Percentiles rank a stretch among this genome's conserved stretches.
phyloP scores from a whole-genome alignment of 2,113 vertebrate species.

The Oncorhynchus gorbuscha region DNA sequence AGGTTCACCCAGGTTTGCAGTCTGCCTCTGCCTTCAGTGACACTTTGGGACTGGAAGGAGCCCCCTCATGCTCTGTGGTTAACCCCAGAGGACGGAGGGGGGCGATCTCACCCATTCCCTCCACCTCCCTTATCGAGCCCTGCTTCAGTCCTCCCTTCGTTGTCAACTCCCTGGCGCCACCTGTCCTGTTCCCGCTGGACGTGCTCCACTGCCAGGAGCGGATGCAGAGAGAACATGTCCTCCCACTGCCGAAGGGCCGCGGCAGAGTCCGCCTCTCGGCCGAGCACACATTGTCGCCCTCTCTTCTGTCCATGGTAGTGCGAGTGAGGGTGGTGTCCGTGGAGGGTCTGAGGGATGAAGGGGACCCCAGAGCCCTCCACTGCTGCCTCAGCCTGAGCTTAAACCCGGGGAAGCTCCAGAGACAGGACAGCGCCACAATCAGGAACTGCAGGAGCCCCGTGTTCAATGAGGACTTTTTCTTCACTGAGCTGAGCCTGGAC shows the following conservation, averaged over 20 bases:
- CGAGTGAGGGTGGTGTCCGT: constrained; percentile 68
- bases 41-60: neutral
- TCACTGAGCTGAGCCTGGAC: constrained; percentile 60
- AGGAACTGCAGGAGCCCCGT: constrained; percentile 64
- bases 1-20: neutral
- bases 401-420: constrained; percentile 70
- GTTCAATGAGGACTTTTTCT: constrained; percentile 79
- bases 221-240: constrained; percentile 62
- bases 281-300: constrained; percentile 42
- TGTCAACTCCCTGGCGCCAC: constrained; percentile 34
- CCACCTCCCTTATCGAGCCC: neutral
- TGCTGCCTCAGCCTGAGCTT: constrained; percentile 69
- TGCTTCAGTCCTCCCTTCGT: constrained; percentile 10
- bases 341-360: constrained; percentile 52
- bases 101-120: neutral
- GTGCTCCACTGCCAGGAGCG: constrained; percentile 64
- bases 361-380: constrained; percentile 46
- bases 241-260: constrained; percentile 56
- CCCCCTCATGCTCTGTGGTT: neutral
- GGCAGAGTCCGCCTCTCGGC: constrained; percentile 64
- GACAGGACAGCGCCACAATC: constrained; percentile 69
- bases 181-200: constrained; percentile 58
- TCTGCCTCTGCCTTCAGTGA: neutral
- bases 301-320: constrained; percentile 47
- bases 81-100: neutral